Base-by-base conservation (phyloP, 37 sponge, comb jelly and placozoan genomes). In the Halichondria panicea region DNA sequence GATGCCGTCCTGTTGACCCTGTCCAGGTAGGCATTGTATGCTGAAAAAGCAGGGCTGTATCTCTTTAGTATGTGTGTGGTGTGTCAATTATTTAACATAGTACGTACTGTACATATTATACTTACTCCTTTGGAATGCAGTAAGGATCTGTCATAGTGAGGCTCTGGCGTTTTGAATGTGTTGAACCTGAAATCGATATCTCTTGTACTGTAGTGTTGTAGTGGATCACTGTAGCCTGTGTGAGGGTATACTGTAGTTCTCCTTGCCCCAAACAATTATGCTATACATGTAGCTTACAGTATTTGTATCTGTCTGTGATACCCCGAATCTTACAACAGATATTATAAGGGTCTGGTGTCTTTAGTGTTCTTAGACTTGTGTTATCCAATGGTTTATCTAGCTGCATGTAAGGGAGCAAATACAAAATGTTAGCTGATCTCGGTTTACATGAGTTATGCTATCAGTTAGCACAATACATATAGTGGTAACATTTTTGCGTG, bases 11-110 rank as follows among this genome's bases (percentile, higher is more conserved):
- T 58, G 25, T 58, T 27, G n/a, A 82, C 45, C 41, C 83, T 33
- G 34, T 50, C 68, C 37, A 82, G 67, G 45, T 66, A 74, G 42
- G 74, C 75, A 3, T 82, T 57, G 57, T 82, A 38, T 2, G 83
- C 83, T 34, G 68, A 55, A 68, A 74, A 82, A 1, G 83, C 83
- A 28, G 83, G 83, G 57, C 44, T 65, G 68, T 82, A 82, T 45
- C 75, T 46, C 83, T 82, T 55, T 30, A n/a, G 46, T 34, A 30
- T 58, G 27, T 58, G 27, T 58, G 60, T 58, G 60, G 52, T 48
- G 52, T 48, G 52, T 48, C 13, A 15, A 15, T 48, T 11, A 48
- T 48, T 11, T 11, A 18, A 11, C 11, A 48, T 15, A 18, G 52
- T 48, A 48, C 11, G 52, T 11, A 15, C 15, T 18, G 11, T 18